phyloP scores from a whole-genome alignment of 2,888 invertebrate genomes.

The Drosophila greeni region DNA sequence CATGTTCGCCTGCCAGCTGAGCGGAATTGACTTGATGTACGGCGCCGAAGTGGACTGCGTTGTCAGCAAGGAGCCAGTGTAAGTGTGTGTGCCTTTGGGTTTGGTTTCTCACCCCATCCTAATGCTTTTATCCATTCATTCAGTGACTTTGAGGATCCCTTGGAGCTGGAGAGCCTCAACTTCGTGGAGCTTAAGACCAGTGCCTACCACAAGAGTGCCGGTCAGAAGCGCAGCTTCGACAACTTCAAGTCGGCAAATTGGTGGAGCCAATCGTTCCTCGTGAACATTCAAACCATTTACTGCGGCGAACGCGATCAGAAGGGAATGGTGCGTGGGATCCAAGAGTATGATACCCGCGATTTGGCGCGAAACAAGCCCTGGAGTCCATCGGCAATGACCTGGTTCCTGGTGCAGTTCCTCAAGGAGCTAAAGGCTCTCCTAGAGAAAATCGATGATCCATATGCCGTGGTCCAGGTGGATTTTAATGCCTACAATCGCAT shows the following conservation, averaged over 20 bases:
- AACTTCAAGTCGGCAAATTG: conserved; percentile 49
- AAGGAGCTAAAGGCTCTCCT: conserved; percentile 37
- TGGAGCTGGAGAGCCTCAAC: conserved; percentile 21
- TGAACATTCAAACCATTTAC: conserved; percentile 47
- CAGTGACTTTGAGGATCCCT: conserved; percentile 44
- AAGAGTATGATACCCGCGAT: conserved; percentile 19
- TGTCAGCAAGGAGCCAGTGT: conserved; percentile 42
- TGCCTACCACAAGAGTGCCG: neutral
- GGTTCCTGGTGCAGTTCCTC: conserved; percentile 53
- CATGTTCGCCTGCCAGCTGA: conserved; percentile 37
- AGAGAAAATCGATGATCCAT: conserved; percentile 40
- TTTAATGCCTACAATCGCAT: neutral
- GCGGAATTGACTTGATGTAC: conserved; percentile 44
- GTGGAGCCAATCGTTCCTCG: conserved; percentile 63
- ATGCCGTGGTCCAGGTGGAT: conserved; percentile 44
- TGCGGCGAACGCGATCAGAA: conserved; percentile 44
- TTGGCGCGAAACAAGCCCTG: conserved; percentile 48
- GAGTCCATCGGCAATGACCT: conserved; percentile 46
- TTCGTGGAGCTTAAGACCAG: conserved; percentile 60
- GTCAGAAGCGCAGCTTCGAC: conserved; percentile 38
- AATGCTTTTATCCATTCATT: neutral
- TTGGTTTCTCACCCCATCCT: neutral
- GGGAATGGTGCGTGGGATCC: conserved; percentile 37
- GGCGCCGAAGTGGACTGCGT: conserved; percentile 62
- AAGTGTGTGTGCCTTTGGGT: neutral